Percentiles rank a stretch among this genome's conserved stretches.
These are phyloP conservation scores for Falcaria lacertinaria DNA, from an alignment of 2,888 invertebrate species.

Conservation along the genomic window DNA sequence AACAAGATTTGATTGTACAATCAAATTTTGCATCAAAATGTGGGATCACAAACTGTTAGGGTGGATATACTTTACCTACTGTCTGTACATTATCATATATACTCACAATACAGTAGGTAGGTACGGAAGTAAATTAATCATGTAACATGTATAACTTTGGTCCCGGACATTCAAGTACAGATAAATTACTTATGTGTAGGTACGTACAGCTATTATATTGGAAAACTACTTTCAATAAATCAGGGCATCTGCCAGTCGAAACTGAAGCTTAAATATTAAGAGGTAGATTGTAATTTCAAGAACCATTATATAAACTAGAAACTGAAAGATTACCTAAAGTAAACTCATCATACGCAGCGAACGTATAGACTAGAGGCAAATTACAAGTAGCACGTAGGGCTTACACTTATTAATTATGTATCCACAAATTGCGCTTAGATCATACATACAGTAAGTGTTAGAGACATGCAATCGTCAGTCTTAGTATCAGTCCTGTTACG, in stretches of 20 bases:
- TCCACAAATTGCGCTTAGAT: conserved; percentile 51
- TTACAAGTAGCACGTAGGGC: conserved; percentile 61
- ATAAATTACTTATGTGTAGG: conserved; percentile 29
- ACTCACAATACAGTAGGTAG: conserved; percentile 2
- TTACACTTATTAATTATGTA: conserved; percentile 43
- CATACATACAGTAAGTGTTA: conserved; percentile 56
- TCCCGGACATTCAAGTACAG: conserved; percentile 38
- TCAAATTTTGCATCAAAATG: no score
- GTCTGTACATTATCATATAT: no score
- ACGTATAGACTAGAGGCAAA: conserved; percentile 52
- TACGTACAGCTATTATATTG: conserved; percentile 31
- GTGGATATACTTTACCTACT: not conserved
- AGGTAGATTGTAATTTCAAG: conserved; percentile 78
- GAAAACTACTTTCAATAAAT: conserved; percentile 24
- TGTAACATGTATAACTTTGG: conserved; percentile 49
- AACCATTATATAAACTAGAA: conserved; percentile 55
- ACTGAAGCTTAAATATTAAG: conserved; percentile 65
- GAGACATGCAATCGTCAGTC: conserved; percentile 74
- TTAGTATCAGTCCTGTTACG: conserved; percentile 75
- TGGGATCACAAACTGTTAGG: not conserved
- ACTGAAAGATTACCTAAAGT: conserved; percentile 50
- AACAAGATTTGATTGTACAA: no score
- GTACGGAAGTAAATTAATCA: conserved; percentile 12
- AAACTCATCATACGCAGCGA: conserved; percentile 46
- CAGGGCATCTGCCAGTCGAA: conserved; percentile 37